Evolutionary conservation across 2,888 invertebrate species (phyloP).

Genomic region (Serrognathus titanus): DNA sequence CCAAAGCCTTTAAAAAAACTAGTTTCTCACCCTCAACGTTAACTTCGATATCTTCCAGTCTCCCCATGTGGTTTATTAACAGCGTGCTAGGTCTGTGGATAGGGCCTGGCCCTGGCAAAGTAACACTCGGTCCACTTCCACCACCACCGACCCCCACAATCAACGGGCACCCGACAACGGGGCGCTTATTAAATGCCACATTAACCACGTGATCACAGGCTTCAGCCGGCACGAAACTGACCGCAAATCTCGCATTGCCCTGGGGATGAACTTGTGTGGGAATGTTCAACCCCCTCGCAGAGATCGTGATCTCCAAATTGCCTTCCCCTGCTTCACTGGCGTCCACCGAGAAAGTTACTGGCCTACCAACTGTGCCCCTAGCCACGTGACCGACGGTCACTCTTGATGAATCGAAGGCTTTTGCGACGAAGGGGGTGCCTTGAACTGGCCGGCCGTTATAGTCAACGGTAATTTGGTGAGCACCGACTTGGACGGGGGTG

Average conservation of each 20-base stretch:
- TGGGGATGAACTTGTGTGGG: conserved; percentile 68
- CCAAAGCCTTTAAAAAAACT: conserved; percentile 34
- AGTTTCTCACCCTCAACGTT: conserved; percentile 85
- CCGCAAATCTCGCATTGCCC: conserved; percentile 87
- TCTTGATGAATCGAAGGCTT: conserved; percentile 88
- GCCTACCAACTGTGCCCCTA: conserved; percentile 79
- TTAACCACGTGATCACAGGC: conserved; percentile 93
- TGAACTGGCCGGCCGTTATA: conserved; percentile 86
- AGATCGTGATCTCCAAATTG: conserved; percentile 94
- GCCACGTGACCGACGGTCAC: conserved; percentile 77
- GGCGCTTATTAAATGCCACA: conserved; percentile 94
- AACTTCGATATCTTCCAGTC: conserved; percentile 91
- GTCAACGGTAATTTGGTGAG: conserved; percentile 85
- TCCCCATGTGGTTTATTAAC: conserved; percentile 75
- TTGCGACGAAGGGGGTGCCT: conserved; percentile 86
- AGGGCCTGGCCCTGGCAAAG: conserved; percentile 69
- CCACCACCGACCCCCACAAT: conserved; percentile 71
- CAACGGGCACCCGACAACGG: conserved; percentile 87
- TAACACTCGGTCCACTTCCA: conserved; percentile 64
- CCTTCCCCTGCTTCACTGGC: conserved; percentile 97
- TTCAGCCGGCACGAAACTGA: conserved; percentile 93
- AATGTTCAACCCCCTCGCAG: conserved; percentile 87
- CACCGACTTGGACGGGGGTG: conserved; percentile 89
- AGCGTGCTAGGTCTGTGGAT: conserved; percentile 68
- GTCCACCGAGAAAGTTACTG: conserved; percentile 93